Base-by-base conservation (phyloP, 2,113 vertebrate genomes). In the Chionis minor region DNA sequence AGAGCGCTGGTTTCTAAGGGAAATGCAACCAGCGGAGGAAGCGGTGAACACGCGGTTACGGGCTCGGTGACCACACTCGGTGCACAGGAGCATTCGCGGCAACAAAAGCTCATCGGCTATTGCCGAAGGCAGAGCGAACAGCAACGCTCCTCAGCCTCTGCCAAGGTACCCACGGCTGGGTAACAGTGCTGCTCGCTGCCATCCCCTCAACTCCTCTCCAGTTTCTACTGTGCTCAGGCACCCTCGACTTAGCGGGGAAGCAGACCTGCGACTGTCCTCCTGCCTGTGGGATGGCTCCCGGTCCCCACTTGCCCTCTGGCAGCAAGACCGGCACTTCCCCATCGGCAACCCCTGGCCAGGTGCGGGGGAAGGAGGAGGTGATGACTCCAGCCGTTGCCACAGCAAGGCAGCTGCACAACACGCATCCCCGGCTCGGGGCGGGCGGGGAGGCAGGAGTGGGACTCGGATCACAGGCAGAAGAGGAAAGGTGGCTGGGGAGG, bases 41-140 rank as follows among this genome's bases (percentile, higher is more conserved):
- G 32, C 2, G 5, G 12, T 1, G 3, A 4, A 2, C n/a, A 27
- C 3, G 0, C 5, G 17, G 47, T 26, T 26, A 28, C 45, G 6
- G 47, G 9, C 65, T 56, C 15, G 4, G 54, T 5, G 24, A 55
- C 32, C 32, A 4, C 24, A 4, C 42, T 56, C 6, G 1, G 19
- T 1, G 32, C 33, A 12, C 30, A 4, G 8, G 15, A 77, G 44
- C 1, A 4, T 7, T 35, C 23, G 2, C 1, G 1, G 22, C 52
- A 35, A 47, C 63, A n/a, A 52, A 44, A 72, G 24, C 56, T 51
- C 45, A 18, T 14, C 14, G 2, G 26, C 10, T 49, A 23, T 12
- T 23, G 49, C 22, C 49, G 49, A 51, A 22, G 49, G 22, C 56
- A 27, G 66, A 51, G 66, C 1, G 8, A 49, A 59, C 2, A 2